phyloP scores from a whole-genome alignment of 2,113 vertebrate species.

The Rattus norvegicus region DNA sequence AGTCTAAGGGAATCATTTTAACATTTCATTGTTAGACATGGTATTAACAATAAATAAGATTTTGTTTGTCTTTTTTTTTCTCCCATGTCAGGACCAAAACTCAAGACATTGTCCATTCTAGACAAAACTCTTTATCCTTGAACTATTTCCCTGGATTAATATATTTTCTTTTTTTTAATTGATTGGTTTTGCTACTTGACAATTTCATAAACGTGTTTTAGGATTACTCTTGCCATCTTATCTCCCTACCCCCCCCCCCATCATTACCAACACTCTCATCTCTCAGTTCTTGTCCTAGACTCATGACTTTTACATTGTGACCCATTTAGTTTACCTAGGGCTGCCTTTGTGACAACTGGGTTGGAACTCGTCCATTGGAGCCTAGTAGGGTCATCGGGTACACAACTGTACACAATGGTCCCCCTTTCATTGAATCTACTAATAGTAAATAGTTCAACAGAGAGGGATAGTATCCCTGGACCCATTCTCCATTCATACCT shows the following conservation, averaged over 20 bases:
- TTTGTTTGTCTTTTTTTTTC: background rate
- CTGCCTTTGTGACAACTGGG: background rate
- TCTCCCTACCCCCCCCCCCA: background rate
- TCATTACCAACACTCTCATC: background rate
- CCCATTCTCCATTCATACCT: too few relatives aligned
- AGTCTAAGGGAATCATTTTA: background rate
- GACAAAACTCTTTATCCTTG: background rate
- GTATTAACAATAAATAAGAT: background rate
- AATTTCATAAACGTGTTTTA: background rate
- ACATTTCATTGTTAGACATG: background rate
- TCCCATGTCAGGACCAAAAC: background rate
- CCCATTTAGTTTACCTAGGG: background rate
- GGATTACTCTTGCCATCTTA: background rate
- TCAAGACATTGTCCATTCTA: background rate
- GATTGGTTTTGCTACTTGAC: background rate
- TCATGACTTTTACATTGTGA: background rate
- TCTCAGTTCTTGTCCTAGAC: background rate
- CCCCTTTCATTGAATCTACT: background rate
- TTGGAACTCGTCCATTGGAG: background rate
- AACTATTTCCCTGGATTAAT: background rate
- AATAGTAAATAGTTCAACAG: background rate
- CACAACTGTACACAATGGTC: background rate
- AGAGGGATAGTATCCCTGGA: background rate
- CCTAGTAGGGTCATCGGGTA: background rate
- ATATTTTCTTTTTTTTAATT: background rate